These are phyloP conservation scores for Pseudochirops corinnae DNA, from an alignment of 2,797 vertebrate genomes.

Conservation along the genomic window DNA sequence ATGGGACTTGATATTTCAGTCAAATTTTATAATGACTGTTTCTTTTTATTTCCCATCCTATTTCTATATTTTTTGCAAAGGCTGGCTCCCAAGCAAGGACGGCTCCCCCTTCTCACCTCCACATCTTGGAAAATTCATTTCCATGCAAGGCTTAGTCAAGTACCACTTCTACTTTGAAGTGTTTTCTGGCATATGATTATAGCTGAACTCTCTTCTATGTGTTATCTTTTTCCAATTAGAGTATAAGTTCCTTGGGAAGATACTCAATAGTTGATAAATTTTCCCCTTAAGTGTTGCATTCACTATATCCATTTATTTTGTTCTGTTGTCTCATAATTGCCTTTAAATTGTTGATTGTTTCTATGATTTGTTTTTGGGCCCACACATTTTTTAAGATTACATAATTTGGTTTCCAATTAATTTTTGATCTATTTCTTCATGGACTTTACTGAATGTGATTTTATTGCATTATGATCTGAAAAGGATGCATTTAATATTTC, in stretches of 20 bases:
- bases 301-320: background rate
- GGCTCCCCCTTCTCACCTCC: background rate
- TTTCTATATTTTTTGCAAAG: too few relatives aligned
- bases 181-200: background rate
- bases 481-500: background rate
- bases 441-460: background rate
- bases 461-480: background rate
- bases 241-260: background rate
- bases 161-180: background rate
- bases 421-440: background rate
- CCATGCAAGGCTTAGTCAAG: background rate
- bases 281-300: background rate
- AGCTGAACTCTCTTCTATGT: background rate
- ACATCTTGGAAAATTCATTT: background rate
- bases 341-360: background rate
- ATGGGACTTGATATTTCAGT: too few relatives aligned
- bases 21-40: too few relatives aligned
- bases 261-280: background rate
- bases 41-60: too few relatives aligned
- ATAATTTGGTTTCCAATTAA: background rate
- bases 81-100: too few relatives aligned
- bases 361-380: background rate
- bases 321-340: background rate
- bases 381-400: background rate
- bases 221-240: background rate